These are phyloP conservation scores for Philopedon plagiatum DNA, from an alignment of 2,888 invertebrate genomes.

Conservation along the genomic window DNA sequence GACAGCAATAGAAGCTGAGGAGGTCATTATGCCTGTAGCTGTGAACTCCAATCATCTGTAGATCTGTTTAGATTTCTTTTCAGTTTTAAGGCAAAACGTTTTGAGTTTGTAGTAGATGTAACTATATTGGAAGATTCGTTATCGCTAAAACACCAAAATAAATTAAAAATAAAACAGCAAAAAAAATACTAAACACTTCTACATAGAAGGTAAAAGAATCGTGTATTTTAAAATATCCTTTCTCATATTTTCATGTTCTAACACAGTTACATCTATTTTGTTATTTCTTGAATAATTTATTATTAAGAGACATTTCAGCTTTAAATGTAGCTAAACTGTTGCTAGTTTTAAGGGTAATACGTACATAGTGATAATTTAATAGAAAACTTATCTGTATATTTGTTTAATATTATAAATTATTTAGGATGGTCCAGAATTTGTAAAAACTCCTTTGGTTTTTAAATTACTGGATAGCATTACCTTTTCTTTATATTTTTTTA, in stretches of 20 bases:
- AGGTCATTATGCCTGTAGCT: conserved; percentile 22
- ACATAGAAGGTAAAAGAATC: too few species aligned
- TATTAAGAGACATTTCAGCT: conserved; percentile 18
- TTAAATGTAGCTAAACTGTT: conserved; percentile 26
- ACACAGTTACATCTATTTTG: background rate
- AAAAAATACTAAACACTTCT: too few species aligned
- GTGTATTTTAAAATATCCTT: too few species aligned
- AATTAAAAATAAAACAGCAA: too few species aligned
- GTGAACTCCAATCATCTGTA: conserved; percentile 22
- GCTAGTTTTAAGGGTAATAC: conserved; percentile 14
- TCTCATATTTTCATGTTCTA: background rate
- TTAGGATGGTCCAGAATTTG: conserved; percentile 1
- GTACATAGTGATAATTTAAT: conserved; percentile 26
- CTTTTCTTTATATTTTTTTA: too few species aligned
- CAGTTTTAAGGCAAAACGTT: conserved; percentile 7
- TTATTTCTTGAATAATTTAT: conserved; percentile 19
- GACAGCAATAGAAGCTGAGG: conserved; percentile 50
- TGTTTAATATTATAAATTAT: conserved; percentile 11
- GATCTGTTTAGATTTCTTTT: conserved; percentile 17
- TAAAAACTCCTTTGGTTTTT: background rate
- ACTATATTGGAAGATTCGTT: background rate
- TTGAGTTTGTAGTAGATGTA: conserved; percentile 8
- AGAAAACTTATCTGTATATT: conserved; percentile 27
- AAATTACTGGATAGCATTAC: background rate
- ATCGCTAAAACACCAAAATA: too few species aligned